Evolutionary conservation across 2,797 vertebrate species (phyloP), one percentile per base, ranked within the genome.

Genomic region (Oceanodroma leucorhoa): DNA sequence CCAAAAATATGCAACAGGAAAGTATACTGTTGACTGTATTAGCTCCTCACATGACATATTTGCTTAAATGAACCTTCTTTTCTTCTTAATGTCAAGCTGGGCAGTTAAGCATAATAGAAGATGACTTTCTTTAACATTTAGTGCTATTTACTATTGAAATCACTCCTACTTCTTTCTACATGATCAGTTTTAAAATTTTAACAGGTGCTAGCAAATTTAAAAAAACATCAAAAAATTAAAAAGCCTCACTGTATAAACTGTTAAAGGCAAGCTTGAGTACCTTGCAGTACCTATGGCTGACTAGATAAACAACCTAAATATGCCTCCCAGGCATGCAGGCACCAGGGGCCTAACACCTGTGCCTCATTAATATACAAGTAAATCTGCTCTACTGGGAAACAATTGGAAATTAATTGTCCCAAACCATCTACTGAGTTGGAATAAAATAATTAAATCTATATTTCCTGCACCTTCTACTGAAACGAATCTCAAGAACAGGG

Each of bases 371-470:
- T 98, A 98, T 98, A 98, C 98, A 98, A 98, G 97, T 96, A 98
- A 98, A 98, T 98, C 98, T 98, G 98, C 97, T 98, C 98, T 97
- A 97, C 97, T 98, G 98, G 98, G 98, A 98, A 98, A 98, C 98
- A 98, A 98, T 98, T 98, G 98, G 97, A 98, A 98, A 98, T 98
- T 98, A 98, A 98, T 98, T 98, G 98, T 98, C 98, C 98, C 97
- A 98, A 98, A 98, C 98, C 97, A 98, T 98, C 97, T 97, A 98
- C 97, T 95, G 97, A 98, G 97, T 97, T 96, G 98, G 98, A 98
- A 98, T 98, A 98, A 97, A 98, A 97, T 94, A 98, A 98, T 97
- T 90, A 98, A 97, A 98, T 90, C 91, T 96, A 48, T 94, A 97
- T 97, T 97, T 96, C 90, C 89, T 86, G 88, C 80, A 96, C 95